A percentile compares a stretch with the other conserved stretches of the same genome.
Evolutionary conservation across 2,113 vertebrate species (phyloP).

Genomic region (Forbesichthys papilliferus): DNA sequence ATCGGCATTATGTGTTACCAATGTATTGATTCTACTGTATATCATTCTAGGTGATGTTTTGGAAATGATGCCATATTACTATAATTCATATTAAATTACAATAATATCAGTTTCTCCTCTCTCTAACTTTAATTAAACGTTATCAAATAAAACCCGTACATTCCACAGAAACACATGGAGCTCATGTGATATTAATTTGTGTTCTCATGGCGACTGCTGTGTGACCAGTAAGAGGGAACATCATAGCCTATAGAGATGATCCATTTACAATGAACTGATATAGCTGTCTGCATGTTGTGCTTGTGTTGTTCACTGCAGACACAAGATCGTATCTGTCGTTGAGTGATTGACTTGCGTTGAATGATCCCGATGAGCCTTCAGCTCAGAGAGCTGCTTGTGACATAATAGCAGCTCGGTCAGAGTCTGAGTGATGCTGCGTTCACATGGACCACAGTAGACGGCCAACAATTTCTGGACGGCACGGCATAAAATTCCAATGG

Average conservation of each 20-base stretch:
- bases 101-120: neutral
- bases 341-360: neutral
- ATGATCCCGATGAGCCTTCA: neutral
- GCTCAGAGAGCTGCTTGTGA: neutral
- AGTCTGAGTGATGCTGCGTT: neutral
- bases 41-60: no score
- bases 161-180: neutral
- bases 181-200: slow-evolving; percentile 3
- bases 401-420: neutral
- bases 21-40: no score
- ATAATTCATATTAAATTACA: no score
- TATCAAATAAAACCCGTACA: neutral
- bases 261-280: neutral
- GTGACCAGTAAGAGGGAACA: neutral
- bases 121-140: neutral
- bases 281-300: neutral
- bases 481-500: no score
- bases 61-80: no score
- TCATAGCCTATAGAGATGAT: neutral
- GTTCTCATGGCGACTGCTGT: neutral
- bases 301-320: neutral
- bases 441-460: no score
- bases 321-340: slow-evolving; percentile 14
- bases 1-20: no score
- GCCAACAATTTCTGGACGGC: no score